Percentiles rank a stretch among this genome's conserved stretches.
These are phyloP conservation scores for Brachyhypopomus gauderio DNA, from an alignment of 2,113 vertebrate species.

Conservation along the genomic window DNA sequence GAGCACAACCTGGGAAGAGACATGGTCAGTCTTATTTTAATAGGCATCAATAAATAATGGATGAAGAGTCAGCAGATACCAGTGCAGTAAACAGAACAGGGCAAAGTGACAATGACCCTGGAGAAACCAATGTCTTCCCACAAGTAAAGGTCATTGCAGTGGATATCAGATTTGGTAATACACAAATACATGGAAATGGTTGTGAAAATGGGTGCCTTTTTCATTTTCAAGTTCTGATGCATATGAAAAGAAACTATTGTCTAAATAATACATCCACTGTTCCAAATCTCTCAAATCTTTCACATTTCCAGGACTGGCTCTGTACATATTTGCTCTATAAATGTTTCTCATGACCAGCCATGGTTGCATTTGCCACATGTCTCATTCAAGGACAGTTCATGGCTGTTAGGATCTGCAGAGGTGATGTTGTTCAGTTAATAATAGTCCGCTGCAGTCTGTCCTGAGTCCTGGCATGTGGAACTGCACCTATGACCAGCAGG, in stretches of 20 bases:
- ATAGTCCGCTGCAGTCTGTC: slow-evolving; percentile 30
- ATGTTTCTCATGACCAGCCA: slow-evolving; percentile 1
- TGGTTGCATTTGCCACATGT: background rate
- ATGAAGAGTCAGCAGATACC: slow-evolving; percentile 11
- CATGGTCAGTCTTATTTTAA: slow-evolving; percentile 35
- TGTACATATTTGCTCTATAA: slow-evolving; percentile 21
- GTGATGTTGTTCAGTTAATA: slow-evolving; percentile 45
- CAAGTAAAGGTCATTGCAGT: background rate
- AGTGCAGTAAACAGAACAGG: background rate
- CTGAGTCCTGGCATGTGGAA: slow-evolving; percentile 14
- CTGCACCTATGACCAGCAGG: slow-evolving; percentile 25
- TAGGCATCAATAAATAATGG: slow-evolving; percentile 39
- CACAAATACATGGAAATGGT: background rate
- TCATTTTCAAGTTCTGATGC: too few species aligned
- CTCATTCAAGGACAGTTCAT: slow-evolving; percentile 20
- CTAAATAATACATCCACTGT: background rate
- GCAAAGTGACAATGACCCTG: background rate
- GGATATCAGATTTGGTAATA: background rate
- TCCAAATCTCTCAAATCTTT: background rate
- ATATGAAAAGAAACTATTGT: background rate
- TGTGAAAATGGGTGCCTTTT: too few species aligned
- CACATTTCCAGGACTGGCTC: background rate
- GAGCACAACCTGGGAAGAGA: slow-evolving; percentile 42
- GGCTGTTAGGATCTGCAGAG: slow-evolving; percentile 11
- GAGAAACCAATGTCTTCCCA: background rate